These are phyloP conservation scores for Procambarus virginalis DNA, from an alignment of 1,140 invertebrate genomes.

Conservation along the genomic window DNA sequence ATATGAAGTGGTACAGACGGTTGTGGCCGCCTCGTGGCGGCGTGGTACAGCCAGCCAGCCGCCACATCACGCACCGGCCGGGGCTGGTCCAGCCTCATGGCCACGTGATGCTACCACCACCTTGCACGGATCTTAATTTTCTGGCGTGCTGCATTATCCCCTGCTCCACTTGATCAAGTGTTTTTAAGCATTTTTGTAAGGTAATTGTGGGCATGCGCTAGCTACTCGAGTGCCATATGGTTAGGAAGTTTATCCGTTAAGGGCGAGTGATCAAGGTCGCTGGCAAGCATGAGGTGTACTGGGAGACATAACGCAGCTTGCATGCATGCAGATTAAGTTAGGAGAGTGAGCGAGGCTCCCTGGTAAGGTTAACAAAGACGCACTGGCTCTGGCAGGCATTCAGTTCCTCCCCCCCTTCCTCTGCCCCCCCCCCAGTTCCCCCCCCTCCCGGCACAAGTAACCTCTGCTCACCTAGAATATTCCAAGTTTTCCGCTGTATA, in stretches of 20 bases:
- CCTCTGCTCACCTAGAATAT: not conserved
- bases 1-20: not conserved
- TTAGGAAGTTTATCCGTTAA: too few relatives aligned
- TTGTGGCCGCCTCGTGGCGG: not conserved
- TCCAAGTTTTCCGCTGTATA: not conserved
- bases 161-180: too few relatives aligned
- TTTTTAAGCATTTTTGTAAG: too few relatives aligned
- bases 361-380: not conserved
- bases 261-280: too few relatives aligned
- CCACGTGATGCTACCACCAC: not conserved
- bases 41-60: not conserved
- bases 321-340: not conserved
- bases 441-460: not conserved
- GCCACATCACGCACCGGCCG: not conserved
- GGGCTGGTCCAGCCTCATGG: slow-evolving; percentile 38
- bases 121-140: not conserved
- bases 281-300: not conserved
- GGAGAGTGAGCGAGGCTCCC: not conserved
- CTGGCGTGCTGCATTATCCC: not conserved
- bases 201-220: too few relatives aligned
- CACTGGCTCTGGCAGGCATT: not conserved
- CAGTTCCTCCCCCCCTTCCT: not conserved
- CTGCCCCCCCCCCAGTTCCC: not conserved
- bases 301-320: not conserved
- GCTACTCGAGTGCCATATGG: too few relatives aligned